Evolutionary conservation across 2,797 vertebrate genomes (phyloP).

Genomic region (Psittacula derbiana): DNA sequence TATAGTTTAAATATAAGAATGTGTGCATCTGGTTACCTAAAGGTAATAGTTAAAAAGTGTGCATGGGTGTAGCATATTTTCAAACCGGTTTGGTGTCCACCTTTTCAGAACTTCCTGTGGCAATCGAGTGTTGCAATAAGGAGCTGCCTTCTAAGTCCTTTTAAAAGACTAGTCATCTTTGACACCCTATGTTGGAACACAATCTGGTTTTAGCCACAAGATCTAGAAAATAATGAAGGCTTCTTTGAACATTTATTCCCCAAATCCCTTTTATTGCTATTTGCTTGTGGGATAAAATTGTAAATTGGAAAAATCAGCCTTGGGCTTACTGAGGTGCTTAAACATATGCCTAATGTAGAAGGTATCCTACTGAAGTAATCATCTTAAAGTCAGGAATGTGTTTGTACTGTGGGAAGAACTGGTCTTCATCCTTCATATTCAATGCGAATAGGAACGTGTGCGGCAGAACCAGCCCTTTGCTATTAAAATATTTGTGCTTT

Average conservation of each 20-base stretch:
- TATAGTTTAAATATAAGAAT: neutral
- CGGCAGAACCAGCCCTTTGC: neutral
- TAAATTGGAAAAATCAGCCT: neutral
- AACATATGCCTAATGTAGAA: neutral
- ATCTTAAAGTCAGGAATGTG: neutral
- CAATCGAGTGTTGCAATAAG: neutral
- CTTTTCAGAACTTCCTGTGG: neutral
- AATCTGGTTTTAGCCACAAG: neutral
- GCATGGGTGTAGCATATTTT: neutral
- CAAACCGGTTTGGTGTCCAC: neutral
- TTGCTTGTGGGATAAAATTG: neutral
- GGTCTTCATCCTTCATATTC: constrained; percentile 24
- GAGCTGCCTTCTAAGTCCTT: neutral
- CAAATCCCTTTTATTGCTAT: neutral
- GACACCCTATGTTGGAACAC: fast-evolving
- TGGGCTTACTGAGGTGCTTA: neutral
- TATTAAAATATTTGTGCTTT: constrained; percentile 31
- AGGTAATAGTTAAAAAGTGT: neutral
- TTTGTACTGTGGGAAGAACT: neutral
- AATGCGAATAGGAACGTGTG: neutral
- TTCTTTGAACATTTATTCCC: neutral
- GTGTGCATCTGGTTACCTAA: neutral
- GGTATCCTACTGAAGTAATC: neutral
- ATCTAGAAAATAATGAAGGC: neutral
- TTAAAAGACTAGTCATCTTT: neutral